Evolutionary conservation across 2,888 invertebrate species (phyloP), one percentile per base, ranked within the genome.

Genomic region (Cryptophagus acutangulus): DNA sequence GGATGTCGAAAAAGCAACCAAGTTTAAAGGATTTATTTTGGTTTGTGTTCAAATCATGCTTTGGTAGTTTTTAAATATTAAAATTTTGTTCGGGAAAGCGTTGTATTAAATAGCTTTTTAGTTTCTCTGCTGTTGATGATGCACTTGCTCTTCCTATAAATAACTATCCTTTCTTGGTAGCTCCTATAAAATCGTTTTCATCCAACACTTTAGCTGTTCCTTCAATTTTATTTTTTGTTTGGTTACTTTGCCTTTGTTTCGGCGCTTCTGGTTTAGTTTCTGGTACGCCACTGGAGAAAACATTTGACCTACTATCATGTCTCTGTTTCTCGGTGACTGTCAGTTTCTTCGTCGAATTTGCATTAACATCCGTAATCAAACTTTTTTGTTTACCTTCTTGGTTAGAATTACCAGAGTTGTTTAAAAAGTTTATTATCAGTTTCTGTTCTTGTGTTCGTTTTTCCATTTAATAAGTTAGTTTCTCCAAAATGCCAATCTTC

Each of bases 161-260:
- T 4, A 38, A 14, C 38, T 33, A 38, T 15, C 28, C 33, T n/a
- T 33, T 38, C 16, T 30, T 33, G n/a, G 5, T 17, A 8, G 38
- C 30, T 17, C 31, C 31, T 10, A 3, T 38, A 14, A 33, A 33
- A 24, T 14, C 9, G n/a, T 13, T 14, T 9, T 38, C 8, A 12
- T 3, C 10, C 9, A 4, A 24, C 13, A 38, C 15, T 28, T 38
- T 38, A n/a, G 33, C 38, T 31, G 5, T 18, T 24, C 38, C 38
- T 17, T 26, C 17, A 29, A 30, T 15, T 3, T 12, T n/a, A 25
- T 2, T 36, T 25, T 12, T 2, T 25, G 24, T n/a, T n/a, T n/a
- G n/a, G n/a, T n/a, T n/a, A n/a, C n/a, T n/a, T n/a, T n/a, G n/a
- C n/a, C n/a, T n/a, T n/a, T n/a, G 24, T 20, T 20, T 20, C 6